phyloP scores from a whole-genome alignment of 2,888 invertebrate genomes.

The Agrochola macilenta region DNA sequence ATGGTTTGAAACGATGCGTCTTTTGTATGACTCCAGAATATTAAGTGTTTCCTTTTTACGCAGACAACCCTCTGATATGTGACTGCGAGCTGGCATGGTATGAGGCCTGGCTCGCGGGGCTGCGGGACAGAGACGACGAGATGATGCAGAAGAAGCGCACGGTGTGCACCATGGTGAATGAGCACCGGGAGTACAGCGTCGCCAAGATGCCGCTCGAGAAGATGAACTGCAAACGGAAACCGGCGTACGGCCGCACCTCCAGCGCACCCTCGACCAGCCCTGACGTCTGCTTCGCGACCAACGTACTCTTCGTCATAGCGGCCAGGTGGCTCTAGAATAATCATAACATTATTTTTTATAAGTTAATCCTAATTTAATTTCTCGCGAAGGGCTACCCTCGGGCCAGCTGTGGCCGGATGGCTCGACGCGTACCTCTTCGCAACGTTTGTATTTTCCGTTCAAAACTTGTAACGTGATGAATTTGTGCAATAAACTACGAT shows the following conservation, averaged over 20 bases:
- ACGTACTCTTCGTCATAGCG: conserved; percentile 76
- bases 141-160: conserved; percentile 97
- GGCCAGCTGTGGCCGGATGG: conserved; percentile 89
- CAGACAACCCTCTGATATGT: conserved; percentile 97
- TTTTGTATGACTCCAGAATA: not conserved
- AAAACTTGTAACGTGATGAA: conserved; percentile 82
- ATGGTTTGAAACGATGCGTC: not conserved
- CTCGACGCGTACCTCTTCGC: conserved; percentile 77
- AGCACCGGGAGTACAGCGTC: conserved; percentile 95
- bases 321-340: conserved; percentile 81
- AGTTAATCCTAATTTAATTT: conserved; percentile 73
- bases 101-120: conserved; percentile 94
- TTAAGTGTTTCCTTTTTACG: conserved; percentile 52
- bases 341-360: conserved; percentile 66
- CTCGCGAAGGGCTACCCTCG: conserved; percentile 77
- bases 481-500: conserved; percentile 88
- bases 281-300: conserved; percentile 73
- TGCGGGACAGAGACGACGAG: conserved; percentile 95
- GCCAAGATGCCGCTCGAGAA: conserved; percentile 95
- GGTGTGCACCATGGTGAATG: conserved; percentile 94
- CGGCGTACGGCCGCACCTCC: conserved; percentile 83
- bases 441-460: conserved; percentile 72
- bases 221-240: conserved; percentile 95
- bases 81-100: conserved; percentile 97
- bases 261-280: conserved; percentile 73